Percentiles rank a stretch among this genome's conserved stretches.
These are phyloP conservation scores for Podabrus alpinus DNA, from an alignment of 2,888 invertebrate species.

Conservation along the genomic window DNA sequence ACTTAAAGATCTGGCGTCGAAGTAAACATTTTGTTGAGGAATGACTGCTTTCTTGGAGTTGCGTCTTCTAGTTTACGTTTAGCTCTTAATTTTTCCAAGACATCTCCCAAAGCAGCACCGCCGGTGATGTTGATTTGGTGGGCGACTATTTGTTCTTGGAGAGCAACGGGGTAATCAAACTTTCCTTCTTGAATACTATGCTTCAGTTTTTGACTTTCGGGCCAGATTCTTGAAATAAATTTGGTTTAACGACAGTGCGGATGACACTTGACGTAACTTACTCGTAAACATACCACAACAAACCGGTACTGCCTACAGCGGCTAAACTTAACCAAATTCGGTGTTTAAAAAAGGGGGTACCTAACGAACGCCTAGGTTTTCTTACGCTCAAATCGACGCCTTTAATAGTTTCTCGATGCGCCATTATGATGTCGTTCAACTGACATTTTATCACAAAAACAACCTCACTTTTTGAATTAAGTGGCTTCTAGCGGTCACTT, in stretches of 20 bases:
- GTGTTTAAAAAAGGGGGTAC: slow-evolving; percentile 65
- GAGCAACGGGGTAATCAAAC: slow-evolving; percentile 40
- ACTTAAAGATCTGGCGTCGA: slow-evolving; percentile 39
- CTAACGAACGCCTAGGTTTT: slow-evolving; percentile 69
- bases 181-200: slow-evolving; percentile 37
- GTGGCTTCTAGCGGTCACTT: not conserved
- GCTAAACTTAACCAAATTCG: slow-evolving; percentile 61
- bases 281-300: slow-evolving; percentile 58
- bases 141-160: slow-evolving; percentile 32
- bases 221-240: slow-evolving; percentile 41
- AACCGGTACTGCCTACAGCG: slow-evolving; percentile 54
- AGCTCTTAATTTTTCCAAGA: slow-evolving; percentile 33
- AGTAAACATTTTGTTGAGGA: slow-evolving; percentile 35
- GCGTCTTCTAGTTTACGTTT: slow-evolving; percentile 41
- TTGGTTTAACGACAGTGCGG: not conserved
- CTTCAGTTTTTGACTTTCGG: slow-evolving; percentile 39
- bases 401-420: slow-evolving; percentile 43
- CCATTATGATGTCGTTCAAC: slow-evolving; percentile 35
- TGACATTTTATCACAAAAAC: not conserved
- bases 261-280: slow-evolving; percentile 48
- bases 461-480: not conserved
- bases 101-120: slow-evolving; percentile 28
- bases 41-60: slow-evolving; percentile 36
- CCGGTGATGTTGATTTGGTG: slow-evolving; percentile 13
- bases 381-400: slow-evolving; percentile 50